Conservation (phyloP, 1,140 invertebrate species). For the Phymastichus coffea region DNA sequence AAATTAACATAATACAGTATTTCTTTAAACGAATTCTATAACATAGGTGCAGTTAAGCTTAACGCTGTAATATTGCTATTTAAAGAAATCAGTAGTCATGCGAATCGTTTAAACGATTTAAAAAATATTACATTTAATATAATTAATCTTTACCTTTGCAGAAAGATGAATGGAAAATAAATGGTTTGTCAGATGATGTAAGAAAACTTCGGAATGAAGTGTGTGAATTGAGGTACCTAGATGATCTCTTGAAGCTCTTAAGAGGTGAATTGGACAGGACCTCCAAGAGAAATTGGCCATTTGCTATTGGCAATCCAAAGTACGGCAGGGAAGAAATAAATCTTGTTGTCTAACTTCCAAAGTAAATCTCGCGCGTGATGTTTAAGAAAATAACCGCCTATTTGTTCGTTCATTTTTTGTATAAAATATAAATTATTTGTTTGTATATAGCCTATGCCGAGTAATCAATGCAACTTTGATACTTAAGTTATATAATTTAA, state of each 20-base stretch:
- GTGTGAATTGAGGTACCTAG: constrained; percentile 47
- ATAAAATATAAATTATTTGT: not conserved
- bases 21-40: not conserved
- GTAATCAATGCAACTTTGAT: not conserved
- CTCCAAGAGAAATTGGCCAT: constrained; percentile 51
- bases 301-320: constrained; percentile 38
- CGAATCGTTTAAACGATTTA: not conserved
- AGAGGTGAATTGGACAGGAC: constrained; percentile 48
- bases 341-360: constrained; percentile 44
- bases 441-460: not conserved
- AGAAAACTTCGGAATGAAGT: constrained; percentile 42
- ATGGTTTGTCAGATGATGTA: constrained; percentile 38
- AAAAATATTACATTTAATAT: too few relatives aligned
- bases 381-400: too few relatives aligned
- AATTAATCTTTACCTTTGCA: too few relatives aligned
- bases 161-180: constrained; percentile 43
- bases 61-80: too few relatives aligned
- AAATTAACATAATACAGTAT: constrained; percentile 18
- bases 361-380: too few relatives aligned
- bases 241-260: constrained; percentile 50
- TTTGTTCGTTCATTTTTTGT: too few relatives aligned
- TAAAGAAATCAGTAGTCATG: not conserved
- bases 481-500: constrained; percentile 3
- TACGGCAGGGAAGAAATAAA: constrained; percentile 45
- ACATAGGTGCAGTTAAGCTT: constrained; percentile 5